Evolutionary conservation across 2,888 invertebrate genomes (phyloP), one percentile per base, ranked within the genome.

Genomic region (Clostera curtula): DNA sequence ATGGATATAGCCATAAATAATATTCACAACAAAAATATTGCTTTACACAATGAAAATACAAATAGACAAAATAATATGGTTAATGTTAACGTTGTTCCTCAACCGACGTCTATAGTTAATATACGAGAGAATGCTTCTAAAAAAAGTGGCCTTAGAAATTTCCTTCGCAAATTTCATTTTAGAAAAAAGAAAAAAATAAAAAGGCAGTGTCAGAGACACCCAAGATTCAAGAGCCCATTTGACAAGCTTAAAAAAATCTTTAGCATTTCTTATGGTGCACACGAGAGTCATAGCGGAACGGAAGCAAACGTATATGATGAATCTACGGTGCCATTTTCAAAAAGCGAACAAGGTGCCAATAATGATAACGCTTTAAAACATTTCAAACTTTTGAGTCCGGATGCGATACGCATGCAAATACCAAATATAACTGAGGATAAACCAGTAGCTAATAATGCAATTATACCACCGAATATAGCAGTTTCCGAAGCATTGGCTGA

Each of bases 241-340:
- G 52, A 65, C 15, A 60, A 50, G 5, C 19, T 75, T 1, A 64
- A 59, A 35, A 34, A 61, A 14, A 49, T 70, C 0, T 67, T 73
- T 15, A 42, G 27, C 4, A 4, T 12, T 2, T n/a, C n/a, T n/a
- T n/a, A n/a, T n/a, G n/a, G n/a, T n/a, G n/a, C n/a, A n/a, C n/a
- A n/a, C n/a, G n/a, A n/a, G n/a, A n/a, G n/a, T n/a, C n/a, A n/a
- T n/a, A n/a, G n/a, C n/a, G n/a, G n/a, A n/a, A n/a, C n/a, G n/a
- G 7, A 20, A 15, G 24, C 0, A 47, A 32, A 25, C n/a, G 31
- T 0, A 38, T n/a, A 51, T 4, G 28, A 30, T 2, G 43, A 27
- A n/a, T 20, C 16, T 8, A 4, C 29, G 2, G 30, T 25, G 8
- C 12, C 27, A 3, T 23, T 23, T 10, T 22, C 24, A n/a, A 36